Evolutionary conservation across 2,797 vertebrate species (phyloP).

Genomic region (Anguilla megastoma): DNA sequence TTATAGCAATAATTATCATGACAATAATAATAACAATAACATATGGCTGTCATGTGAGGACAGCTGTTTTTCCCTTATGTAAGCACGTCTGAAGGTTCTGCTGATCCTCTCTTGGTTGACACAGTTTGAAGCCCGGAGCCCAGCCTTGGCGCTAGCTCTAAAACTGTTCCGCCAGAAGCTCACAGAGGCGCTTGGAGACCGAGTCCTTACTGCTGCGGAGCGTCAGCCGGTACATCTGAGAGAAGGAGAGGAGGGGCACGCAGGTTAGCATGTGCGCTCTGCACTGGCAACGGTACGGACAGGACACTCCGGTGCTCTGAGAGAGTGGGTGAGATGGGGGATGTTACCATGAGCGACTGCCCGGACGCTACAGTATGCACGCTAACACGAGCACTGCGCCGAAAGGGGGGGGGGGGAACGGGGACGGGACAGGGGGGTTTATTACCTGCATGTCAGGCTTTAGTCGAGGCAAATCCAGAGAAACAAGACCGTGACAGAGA

Average conservation of each 20-base stretch:
- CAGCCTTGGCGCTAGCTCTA: constrained; percentile 58
- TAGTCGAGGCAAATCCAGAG: constrained; percentile 50
- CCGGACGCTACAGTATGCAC: not conserved
- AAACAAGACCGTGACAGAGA: constrained; percentile 48
- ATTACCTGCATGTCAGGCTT: constrained; percentile 60
- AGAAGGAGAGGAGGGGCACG: not conserved
- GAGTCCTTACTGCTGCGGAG: constrained; percentile 91
- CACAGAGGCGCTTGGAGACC: constrained; percentile 85
- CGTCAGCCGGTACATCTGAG: constrained; percentile 89
- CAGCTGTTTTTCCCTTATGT: constrained; percentile 73
- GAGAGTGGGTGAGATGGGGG: not conserved
- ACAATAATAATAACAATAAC: constrained; percentile 64
- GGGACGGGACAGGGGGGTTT: not conserved
- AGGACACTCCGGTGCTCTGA: not conserved
- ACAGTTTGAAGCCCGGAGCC: constrained; percentile 13
- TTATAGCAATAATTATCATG: constrained; percentile 58
- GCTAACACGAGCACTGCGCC: not conserved
- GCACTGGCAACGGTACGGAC: not conserved
- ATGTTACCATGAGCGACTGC: not conserved
- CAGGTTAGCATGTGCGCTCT: not conserved
- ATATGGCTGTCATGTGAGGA: constrained; percentile 57
- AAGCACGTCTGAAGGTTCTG: constrained; percentile 56
- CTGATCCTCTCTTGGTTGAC: constrained; percentile 57
- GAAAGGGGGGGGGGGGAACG: not conserved
- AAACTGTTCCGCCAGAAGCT: constrained; percentile 89